These are phyloP conservation scores for Falco peregrinus DNA, from an alignment of 2,797 vertebrate genomes.

Conservation along the genomic window DNA sequence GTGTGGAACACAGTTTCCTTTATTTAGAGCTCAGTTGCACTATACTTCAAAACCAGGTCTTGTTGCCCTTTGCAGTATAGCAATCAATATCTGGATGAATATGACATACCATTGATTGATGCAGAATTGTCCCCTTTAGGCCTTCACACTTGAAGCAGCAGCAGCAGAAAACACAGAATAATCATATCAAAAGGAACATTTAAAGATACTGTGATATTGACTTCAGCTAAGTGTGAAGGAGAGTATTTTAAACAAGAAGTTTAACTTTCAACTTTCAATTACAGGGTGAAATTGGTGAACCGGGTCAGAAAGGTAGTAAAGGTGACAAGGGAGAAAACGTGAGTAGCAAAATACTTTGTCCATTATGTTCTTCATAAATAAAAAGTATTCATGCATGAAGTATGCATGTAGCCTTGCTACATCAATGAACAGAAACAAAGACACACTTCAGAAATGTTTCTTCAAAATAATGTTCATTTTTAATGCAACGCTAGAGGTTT, in stretches of 20 bases:
- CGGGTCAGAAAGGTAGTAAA: slow-evolving; percentile 97
- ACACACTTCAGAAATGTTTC: background rate
- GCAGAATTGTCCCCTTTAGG: background rate
- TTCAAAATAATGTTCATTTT: background rate
- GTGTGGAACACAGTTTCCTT: background rate
- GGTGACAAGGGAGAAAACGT: slow-evolving; percentile 98
- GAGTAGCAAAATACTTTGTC: slow-evolving; percentile 52
- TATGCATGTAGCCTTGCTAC: background rate
- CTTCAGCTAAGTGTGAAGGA: background rate
- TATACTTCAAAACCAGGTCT: slow-evolving; percentile 23
- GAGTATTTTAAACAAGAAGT: slow-evolving; percentile 32
- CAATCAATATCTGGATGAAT: slow-evolving; percentile 55
- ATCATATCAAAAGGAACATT: background rate
- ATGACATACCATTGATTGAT: slow-evolving; percentile 30
- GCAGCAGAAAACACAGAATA: background rate
- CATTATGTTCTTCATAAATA: background rate
- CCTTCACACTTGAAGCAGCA: background rate
- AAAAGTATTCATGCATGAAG: background rate
- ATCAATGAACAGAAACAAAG: background rate
- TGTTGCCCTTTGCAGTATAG: background rate
- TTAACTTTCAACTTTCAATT: slow-evolving; percentile 64
- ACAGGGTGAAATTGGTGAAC: slow-evolving; percentile 97
- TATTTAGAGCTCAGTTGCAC: slow-evolving; percentile 41
- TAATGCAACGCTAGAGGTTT: background rate
- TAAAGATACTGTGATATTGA: background rate